Evolutionary conservation across 2,888 invertebrate species (phyloP).

Genomic region (Phoenoteleia sp.): DNA sequence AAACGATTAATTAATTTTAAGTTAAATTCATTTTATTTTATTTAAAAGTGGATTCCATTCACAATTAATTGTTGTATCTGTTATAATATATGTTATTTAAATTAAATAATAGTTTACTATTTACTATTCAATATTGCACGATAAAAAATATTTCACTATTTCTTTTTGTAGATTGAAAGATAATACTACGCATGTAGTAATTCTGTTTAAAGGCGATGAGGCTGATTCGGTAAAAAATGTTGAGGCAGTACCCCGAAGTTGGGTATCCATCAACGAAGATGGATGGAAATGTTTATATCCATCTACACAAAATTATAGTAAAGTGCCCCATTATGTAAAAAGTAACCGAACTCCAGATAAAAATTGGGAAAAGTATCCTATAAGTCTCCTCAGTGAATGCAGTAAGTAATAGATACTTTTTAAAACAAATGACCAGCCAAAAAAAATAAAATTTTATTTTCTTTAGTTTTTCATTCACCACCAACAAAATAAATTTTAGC

Average conservation of each 20-base stretch:
- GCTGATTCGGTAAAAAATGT: background rate
- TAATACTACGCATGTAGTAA: background rate
- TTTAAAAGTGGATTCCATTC: background rate
- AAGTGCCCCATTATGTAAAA: slow-evolving; percentile 9
- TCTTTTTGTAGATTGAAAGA: background rate
- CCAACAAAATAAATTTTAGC: background rate
- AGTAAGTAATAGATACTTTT: too few species aligned
- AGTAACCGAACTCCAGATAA: slow-evolving; percentile 1
- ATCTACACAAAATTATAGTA: background rate
- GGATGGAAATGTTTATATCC: background rate
- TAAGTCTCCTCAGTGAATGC: background rate
- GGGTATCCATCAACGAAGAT: background rate
- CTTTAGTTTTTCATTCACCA: slow-evolving; percentile 1
- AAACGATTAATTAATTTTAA: background rate
- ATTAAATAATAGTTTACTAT: too few species aligned
- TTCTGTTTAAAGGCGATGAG: background rate
- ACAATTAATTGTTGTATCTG: too few species aligned
- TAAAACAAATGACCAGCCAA: too few species aligned
- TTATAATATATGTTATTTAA: too few species aligned
- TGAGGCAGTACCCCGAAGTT: slow-evolving; percentile 9
- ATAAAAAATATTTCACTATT: background rate
- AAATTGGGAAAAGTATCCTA: slow-evolving; percentile 2
- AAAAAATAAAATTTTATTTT: slow-evolving; percentile 1
- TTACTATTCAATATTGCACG: too few species aligned
- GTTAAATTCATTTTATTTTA: background rate